Percentiles rank a stretch among this genome's conserved stretches.
These are phyloP conservation scores for Aricia artaxerxes DNA, from an alignment of 2,888 invertebrate genomes.

Conservation along the genomic window DNA sequence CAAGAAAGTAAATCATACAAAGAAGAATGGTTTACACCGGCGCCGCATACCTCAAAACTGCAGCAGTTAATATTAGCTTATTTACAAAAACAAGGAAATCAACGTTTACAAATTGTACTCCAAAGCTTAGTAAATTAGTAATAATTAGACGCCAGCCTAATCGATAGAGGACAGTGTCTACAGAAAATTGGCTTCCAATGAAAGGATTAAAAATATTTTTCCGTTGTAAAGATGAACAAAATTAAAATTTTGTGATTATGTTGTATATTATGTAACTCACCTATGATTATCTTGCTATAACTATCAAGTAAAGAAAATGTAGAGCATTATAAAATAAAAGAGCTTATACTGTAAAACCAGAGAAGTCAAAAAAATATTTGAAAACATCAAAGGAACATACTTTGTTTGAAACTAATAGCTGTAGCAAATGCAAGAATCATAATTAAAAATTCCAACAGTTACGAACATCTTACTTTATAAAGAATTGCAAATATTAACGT, in stretches of 20 bases:
- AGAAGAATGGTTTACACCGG: background rate
- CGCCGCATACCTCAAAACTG: background rate
- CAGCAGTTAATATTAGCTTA: conserved; percentile 16
- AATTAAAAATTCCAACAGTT: background rate
- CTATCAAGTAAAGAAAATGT: background rate
- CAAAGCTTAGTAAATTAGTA: background rate
- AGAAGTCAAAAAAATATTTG: too few species aligned
- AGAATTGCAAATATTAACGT: background rate
- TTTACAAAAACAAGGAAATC: conserved; percentile 16
- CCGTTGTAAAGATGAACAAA: background rate
- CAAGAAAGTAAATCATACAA: background rate
- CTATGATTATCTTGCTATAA: background rate
- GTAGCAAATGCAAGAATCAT: background rate
- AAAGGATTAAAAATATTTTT: background rate
- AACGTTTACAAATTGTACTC: conserved; percentile 10
- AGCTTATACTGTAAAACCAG: background rate
- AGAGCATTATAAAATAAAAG: background rate
- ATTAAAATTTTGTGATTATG: too few species aligned
- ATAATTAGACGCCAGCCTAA: background rate
- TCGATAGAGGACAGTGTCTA: background rate
- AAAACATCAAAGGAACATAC: background rate
- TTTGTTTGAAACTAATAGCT: background rate
- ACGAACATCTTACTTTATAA: background rate
- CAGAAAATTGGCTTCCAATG: background rate
- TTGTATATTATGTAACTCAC: background rate